phyloP scores from a whole-genome alignment of 2,113 vertebrate species.

The Strix uralensis region DNA sequence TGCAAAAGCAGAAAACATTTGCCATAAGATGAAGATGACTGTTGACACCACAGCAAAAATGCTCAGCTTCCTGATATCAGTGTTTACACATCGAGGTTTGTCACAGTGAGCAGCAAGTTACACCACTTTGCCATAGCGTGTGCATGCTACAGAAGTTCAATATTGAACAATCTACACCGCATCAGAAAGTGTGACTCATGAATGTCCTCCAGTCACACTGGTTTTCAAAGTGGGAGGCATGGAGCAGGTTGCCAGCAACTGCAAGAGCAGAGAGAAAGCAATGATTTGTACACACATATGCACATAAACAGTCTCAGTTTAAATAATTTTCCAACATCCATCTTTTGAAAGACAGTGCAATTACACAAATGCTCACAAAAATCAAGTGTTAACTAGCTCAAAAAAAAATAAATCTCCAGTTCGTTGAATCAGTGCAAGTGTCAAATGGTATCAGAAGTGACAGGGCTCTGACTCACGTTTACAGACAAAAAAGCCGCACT shows the following conservation, averaged over 20 bases:
- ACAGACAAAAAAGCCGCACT: constrained; percentile 25
- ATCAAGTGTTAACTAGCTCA: neutral
- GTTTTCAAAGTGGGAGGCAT: constrained; percentile 5
- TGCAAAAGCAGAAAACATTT: neutral
- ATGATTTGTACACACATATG: neutral
- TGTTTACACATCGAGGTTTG: neutral
- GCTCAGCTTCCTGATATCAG: neutral
- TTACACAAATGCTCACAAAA: neutral
- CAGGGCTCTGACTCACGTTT: constrained; percentile 40
- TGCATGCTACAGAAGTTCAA: neutral
- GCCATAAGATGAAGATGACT: neutral
- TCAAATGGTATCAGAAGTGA: constrained; percentile 13
- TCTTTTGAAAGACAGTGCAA: neutral
- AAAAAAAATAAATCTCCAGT: neutral
- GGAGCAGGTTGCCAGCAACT: constrained; percentile 17
- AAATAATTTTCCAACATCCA: neutral
- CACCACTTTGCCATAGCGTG: neutral
- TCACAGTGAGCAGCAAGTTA: neutral
- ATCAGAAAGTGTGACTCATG: constrained; percentile 13
- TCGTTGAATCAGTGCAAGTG: constrained; percentile 10
- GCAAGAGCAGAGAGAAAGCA: neutral
- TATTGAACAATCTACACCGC: constrained; percentile 4
- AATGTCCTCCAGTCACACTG: constrained; percentile 26
- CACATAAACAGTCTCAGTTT: neutral
- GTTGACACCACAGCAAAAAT: neutral